phyloP scores from a whole-genome alignment of 2,797 vertebrate genomes.

The Antennarius maculatus region DNA sequence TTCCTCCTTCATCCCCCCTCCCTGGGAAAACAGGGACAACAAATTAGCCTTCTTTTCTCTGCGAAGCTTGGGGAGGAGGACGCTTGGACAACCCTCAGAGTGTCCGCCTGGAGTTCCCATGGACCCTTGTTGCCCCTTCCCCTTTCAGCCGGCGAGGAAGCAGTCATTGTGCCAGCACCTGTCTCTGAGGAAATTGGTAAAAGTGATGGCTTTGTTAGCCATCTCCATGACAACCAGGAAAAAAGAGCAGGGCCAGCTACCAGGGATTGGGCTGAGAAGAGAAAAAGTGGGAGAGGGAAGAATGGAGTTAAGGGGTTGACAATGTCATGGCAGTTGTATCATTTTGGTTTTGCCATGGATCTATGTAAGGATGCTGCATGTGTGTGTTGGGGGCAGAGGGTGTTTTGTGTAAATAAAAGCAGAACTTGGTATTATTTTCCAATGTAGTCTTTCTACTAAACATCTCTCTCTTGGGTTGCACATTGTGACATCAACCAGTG shows the following conservation, averaged over 20 bases:
- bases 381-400: conserved; percentile 2
- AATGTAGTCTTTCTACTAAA: conserved; percentile 28
- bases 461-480: conserved; percentile 56
- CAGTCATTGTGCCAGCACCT: conserved; percentile 90
- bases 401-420: conserved; percentile 28
- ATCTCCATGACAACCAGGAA: conserved; percentile 81
- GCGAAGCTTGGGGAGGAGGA: conserved; percentile 83
- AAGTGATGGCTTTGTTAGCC: conserved; percentile 91
- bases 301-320: conserved; percentile 66
- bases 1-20: conserved; percentile 79
- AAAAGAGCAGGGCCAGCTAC: conserved; percentile 75
- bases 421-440: conserved; percentile 43
- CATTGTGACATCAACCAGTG: conserved; percentile 68
- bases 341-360: conserved; percentile 63
- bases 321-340: conserved; percentile 70
- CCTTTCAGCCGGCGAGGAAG: conserved; percentile 86
- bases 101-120: conserved; percentile 87
- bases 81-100: conserved; percentile 87
- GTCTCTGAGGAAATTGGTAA: conserved; percentile 91
- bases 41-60: conserved; percentile 90
- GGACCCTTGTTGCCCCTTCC: conserved; percentile 87
- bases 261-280: conserved; percentile 71
- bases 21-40: conserved; percentile 91
- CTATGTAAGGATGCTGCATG: conserved; percentile 56
- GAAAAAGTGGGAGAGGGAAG: conserved; percentile 52